A percentile compares a stretch with the other conserved stretches of the same genome.
Evolutionary conservation across 2,888 invertebrate genomes (phyloP).

Genomic region (Carpatolechia fugitivella): DNA sequence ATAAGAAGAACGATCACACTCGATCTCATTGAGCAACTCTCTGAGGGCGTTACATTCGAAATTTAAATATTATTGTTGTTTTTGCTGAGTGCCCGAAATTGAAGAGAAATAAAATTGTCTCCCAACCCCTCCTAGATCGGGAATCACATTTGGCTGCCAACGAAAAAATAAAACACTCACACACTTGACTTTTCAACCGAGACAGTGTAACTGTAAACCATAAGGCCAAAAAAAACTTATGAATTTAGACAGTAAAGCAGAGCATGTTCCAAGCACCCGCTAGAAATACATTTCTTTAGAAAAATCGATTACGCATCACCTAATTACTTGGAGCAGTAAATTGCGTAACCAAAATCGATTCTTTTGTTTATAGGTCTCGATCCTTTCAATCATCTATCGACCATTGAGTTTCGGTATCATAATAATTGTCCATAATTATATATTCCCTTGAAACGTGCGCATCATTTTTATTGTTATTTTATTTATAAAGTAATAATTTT

Average conservation of each 20-base stretch:
- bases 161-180: conserved; percentile 34
- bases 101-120: conserved; percentile 75
- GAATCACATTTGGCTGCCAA: conserved; percentile 56
- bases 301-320: conserved; percentile 56
- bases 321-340: conserved; percentile 73
- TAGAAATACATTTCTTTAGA: conserved; percentile 26
- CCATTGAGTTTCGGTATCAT: conserved; percentile 76
- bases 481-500: conserved; percentile 79
- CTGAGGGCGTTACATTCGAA: conserved; percentile 54
- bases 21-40: conserved; percentile 42
- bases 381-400: conserved; percentile 79
- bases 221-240: too few relatives aligned
- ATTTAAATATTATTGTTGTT: conserved; percentile 77
- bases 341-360: conserved; percentile 74
- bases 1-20: conserved; percentile 32
- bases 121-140: conserved; percentile 50
- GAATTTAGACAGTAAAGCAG: background rate
- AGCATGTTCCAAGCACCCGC: background rate
- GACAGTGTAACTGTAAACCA: background rate
- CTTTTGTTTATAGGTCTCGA: conserved; percentile 77
- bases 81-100: conserved; percentile 74
- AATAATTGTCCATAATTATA: conserved; percentile 80
- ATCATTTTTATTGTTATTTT: conserved; percentile 79
- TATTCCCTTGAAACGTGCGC: conserved; percentile 73
- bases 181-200: conserved; percentile 29